These are phyloP conservation scores for Sternarchorhynchus goeldii DNA, from an alignment of 2,797 vertebrate species.

Conservation along the genomic window DNA sequence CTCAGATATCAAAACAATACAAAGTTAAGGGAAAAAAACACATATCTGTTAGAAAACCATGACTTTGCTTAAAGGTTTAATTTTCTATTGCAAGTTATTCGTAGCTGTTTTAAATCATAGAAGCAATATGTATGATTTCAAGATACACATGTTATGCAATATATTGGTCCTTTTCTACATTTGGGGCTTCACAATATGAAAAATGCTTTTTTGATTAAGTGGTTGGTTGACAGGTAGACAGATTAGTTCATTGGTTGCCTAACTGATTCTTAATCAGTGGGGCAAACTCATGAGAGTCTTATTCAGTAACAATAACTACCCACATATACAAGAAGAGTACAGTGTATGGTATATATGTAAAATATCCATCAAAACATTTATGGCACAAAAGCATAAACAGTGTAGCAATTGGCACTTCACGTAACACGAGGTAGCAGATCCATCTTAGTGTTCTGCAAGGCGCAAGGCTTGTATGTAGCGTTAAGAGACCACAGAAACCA, in stretches of 20 bases:
- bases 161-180: conserved; percentile 15
- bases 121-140: background rate
- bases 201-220: conserved; percentile 5
- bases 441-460: conserved; percentile 56
- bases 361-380: conserved; percentile 51
- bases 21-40: background rate
- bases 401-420: conserved; percentile 73
- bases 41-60: background rate
- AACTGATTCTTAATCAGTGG: conserved; percentile 6
- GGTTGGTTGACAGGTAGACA: background rate
- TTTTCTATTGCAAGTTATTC: background rate
- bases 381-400: conserved; percentile 68
- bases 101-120: conserved; percentile 15
- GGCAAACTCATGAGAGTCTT: conserved; percentile 5
- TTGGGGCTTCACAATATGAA: background rate
- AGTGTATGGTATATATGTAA: conserved; percentile 32
- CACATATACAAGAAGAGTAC: conserved; percentile 27
- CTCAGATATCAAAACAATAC: conserved; percentile 8
- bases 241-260: background rate
- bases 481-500: conserved; percentile 39
- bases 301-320: conserved; percentile 42
- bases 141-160: conserved; percentile 12
- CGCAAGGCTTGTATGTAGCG: conserved; percentile 44
- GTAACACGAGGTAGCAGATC: conserved; percentile 86
- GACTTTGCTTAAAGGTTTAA: background rate